Evolutionary conservation across 2,797 vertebrate genomes (phyloP), one percentile per base, ranked within the genome.

Genomic region (Pangasius djambal): DNA sequence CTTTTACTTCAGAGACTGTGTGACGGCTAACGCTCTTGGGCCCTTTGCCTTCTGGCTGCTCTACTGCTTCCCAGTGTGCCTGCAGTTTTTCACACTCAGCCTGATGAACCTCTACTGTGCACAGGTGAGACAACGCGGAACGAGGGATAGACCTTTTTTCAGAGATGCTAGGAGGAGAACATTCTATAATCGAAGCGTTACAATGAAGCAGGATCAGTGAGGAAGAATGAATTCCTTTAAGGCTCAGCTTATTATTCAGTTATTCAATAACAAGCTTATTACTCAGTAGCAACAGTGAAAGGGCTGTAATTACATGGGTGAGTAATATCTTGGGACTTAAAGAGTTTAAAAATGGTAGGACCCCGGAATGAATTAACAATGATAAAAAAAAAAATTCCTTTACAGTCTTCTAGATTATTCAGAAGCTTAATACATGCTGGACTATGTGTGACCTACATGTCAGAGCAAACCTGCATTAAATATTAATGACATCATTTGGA

Each of bases 81-180:
- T 99, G 44, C 98, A 99, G 96, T 99, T 99, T 97, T 99, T 99
- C 96, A 99, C 98, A 0, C 96, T 99, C 94, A 97, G 98, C 89
- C 96, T 99, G 92, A 97, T 99, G 97, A 99, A 99, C 95, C 96
- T 99, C 25, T 99, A 99, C 95, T 98, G 98, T 91, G 97, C 97
- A 65, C 98, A 99, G 98, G 98, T 99, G 96, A 97, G 89, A 48
- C 4, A 13, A 22, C 5, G 10, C 57, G 15, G 25, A 52, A 50
- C 10, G 25, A 57, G 6, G 44, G 50, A 94, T 85, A 31, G 28
- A 40, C 25, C 74, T 57, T 83, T 44, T 44, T 37, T 40, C 28
- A 82, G 57, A 67, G 34, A 61, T 82, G 31, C 57, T 82, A 25
- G 55, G 2, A 31, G n/a, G 16, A 25, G 59, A 67, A 48, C 28